Evolutionary conservation across 1,140 invertebrate genomes (phyloP).

Genomic region (Drosophila jambulina): DNA sequence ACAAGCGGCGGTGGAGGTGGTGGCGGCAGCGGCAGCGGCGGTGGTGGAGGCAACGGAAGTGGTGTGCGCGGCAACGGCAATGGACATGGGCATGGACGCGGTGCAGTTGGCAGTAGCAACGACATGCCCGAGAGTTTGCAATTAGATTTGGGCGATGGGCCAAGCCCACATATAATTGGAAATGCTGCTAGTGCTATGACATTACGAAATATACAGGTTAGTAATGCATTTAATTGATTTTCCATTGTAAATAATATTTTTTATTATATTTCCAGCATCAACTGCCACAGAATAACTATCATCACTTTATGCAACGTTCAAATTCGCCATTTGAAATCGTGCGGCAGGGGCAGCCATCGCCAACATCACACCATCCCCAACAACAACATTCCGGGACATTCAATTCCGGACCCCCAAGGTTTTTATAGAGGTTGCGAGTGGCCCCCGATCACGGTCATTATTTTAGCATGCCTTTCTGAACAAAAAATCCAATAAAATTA

Average conservation of each 20-base stretch:
- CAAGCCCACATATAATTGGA: conserved; percentile 86
- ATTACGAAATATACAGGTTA: conserved; percentile 77
- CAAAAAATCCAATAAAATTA: conserved; percentile 55
- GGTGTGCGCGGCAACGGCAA: conserved; percentile 15
- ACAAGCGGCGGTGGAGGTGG: conserved; percentile 30
- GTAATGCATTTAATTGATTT: neutral
- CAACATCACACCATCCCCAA: conserved; percentile 67
- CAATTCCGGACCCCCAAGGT: conserved; percentile 82
- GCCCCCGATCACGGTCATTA: conserved; percentile 77
- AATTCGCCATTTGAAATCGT: conserved; percentile 79
- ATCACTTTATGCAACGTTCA: conserved; percentile 80
- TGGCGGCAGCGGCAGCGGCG: neutral
- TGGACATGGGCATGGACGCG: conserved; percentile 11
- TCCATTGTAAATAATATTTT: neutral
- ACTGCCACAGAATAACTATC: conserved; percentile 76
- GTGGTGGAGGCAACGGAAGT: conserved; percentile 8
- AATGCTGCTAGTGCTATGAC: conserved; percentile 60
- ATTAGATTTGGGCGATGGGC: conserved; percentile 92
- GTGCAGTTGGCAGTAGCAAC: conserved; percentile 44
- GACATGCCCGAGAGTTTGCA: conserved; percentile 86
- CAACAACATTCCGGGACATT: conserved; percentile 76
- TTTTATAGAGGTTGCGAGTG: conserved; percentile 84
- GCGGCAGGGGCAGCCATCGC: conserved; percentile 74
- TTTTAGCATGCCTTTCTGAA: conserved; percentile 84
- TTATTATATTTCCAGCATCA: conserved; percentile 55